Base-by-base conservation (phyloP, 2,888 invertebrate species). In the Imbricaverruca yamaguchii region DNA sequence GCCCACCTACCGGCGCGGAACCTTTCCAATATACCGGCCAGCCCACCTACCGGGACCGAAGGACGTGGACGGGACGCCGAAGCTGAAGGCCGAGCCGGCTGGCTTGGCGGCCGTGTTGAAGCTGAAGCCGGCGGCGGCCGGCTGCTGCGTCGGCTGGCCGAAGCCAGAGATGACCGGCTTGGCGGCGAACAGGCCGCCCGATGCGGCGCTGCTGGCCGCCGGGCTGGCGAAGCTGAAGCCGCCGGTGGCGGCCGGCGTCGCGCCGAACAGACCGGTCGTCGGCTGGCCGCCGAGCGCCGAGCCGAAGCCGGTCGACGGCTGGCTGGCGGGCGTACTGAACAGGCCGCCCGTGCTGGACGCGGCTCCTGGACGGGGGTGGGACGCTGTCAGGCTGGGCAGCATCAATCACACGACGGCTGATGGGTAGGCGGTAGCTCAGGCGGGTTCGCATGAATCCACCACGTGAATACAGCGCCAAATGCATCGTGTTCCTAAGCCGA, bases 221-320 rank as follows among this genome's bases (percentile, higher is more conserved):
- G 81, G 74, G 25, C 63, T 21, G 55, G 67, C 81, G 56, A 82
- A 82, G n/a, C 77, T 53, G 80, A 80, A 80, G 67, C 80, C 74
- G 56, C 80, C 80, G 57, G 84, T 8, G 18, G 69, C 81, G 81
- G 80, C 82, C 82, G 21, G 67, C 80, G 83, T 25, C 82, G 82
- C 84, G 55, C 90, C 90, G 85, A 92, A 92, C 9, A 92, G 85
- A 25, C 84, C 83, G 6, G 87, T 87, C 85, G 87, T 89, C 23
- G 79, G 79, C 79, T 79, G 79, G 23, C 23, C 23, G 79, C 55
- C 13, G 23, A 56, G 57, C 13, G 59, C 0, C 15, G 57, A n/a
- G 79, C 79, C 79, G 57, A 59, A 57, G n/a, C 13, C 25, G 23
- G 23, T 0, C 1, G 79, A n/a, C 23, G 79, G 57, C 79, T 55